Evolutionary conservation across 2,888 invertebrate genomes (phyloP).

Genomic region (Spodoptera picta): DNA sequence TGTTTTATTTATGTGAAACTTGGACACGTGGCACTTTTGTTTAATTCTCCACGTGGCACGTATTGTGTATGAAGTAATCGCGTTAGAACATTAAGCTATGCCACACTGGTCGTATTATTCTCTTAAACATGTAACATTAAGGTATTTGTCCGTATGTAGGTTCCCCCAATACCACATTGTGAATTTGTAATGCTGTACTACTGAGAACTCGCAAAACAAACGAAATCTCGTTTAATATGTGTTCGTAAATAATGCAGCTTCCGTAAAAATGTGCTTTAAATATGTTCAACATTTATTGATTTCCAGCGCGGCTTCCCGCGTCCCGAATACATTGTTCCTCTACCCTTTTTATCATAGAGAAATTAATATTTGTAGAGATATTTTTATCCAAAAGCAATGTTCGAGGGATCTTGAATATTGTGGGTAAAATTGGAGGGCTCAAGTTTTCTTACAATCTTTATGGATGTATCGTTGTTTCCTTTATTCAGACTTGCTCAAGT

Average conservation of each 20-base stretch:
- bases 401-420: constrained; percentile 34
- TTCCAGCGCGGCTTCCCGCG: constrained; percentile 30
- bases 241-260: constrained; percentile 45
- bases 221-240: constrained; percentile 46
- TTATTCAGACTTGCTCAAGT: constrained; percentile 30
- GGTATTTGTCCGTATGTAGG: constrained; percentile 23
- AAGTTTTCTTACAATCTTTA: constrained; percentile 39
- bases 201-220: constrained; percentile 28
- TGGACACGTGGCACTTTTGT: too few species aligned
- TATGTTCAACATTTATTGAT: constrained; percentile 52
- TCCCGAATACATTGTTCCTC: constrained; percentile 41
- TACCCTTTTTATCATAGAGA: constrained; percentile 49
- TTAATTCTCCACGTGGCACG: too few species aligned
- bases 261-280: constrained; percentile 37
- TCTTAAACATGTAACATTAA: constrained; percentile 10
- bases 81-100: too few species aligned
- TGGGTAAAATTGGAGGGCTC: constrained; percentile 33
- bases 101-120: too few species aligned
- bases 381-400: constrained; percentile 38
- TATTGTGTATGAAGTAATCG: too few species aligned
- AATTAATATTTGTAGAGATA: constrained; percentile 52
- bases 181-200: constrained; percentile 38
- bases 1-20: too few species aligned
- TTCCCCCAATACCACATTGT: constrained; percentile 31
- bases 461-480: constrained; percentile 33